Evolutionary conservation across 2,797 vertebrate species (phyloP), one percentile per base, ranked within the genome.

Genomic region (Sebastes hubbsi): DNA sequence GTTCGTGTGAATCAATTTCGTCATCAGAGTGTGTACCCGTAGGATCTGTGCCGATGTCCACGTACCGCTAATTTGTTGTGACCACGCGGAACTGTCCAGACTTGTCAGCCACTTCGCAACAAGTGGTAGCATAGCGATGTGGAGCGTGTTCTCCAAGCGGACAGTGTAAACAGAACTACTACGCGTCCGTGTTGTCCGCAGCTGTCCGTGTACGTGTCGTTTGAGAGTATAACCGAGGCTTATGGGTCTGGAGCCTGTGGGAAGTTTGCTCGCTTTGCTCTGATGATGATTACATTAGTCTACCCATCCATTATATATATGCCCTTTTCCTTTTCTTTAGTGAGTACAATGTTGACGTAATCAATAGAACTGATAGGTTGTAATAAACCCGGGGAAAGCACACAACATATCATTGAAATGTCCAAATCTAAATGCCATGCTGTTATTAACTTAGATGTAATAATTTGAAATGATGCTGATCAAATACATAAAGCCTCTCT

Each of bases 181-280:
- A 49, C 0, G 14, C 18, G 0, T 54, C 20, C 3, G 2, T 3
- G 52, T 0, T 54, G 52, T 54, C 52, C 8, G 8, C n/a, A 24
- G 22, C n/a, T 55, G 54, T 55, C 49, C 52, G 54, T 13, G 54
- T 55, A 22, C 20, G 14, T 54, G 49, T 22, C 5, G 20, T 55
- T 25, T 55, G 54, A 20, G 54, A 24, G n/a, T 55, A 24, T 55
- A 55, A 55, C 54, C 11, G 5, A 55, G 54, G 54, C 22, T 55
- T 55, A 24, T 24, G 3, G 55, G 20, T 66, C 13, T 66, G 20
- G n/a, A n/a, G 18, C 14, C n/a, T 32, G 13, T 18, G 42, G 5
- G 46, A 2, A 38, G 38, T 24, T 24, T 27, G 42, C 16, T 32
- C 2, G 7, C 38, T 55, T 71, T 56, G 9, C 5, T 49, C 0